phyloP scores from a whole-genome alignment of 2,113 vertebrate species.

The Haemorhous mexicanus region DNA sequence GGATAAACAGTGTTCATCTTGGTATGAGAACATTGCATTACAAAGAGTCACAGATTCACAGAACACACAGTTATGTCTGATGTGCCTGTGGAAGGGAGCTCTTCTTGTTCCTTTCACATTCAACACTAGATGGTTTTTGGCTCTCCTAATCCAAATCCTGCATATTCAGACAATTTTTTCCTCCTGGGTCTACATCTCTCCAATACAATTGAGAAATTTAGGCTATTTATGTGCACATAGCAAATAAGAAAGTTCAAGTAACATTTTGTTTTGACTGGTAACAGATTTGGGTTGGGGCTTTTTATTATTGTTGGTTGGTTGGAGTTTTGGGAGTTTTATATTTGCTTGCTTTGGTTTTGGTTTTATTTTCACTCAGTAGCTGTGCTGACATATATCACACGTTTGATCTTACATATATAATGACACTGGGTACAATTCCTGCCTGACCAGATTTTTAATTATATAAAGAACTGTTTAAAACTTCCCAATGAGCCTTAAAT shows the following conservation, averaged over 20 bases:
- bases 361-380: background rate
- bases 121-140: background rate
- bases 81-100: background rate
- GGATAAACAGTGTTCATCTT: background rate
- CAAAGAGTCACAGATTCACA: background rate
- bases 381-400: background rate
- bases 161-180: background rate
- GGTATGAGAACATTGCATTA: background rate
- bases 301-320: background rate
- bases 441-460: background rate
- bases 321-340: background rate
- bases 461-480: background rate
- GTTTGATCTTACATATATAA: background rate
- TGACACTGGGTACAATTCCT: background rate
- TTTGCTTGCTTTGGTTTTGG: background rate
- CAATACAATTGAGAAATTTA: background rate
- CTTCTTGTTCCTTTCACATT: background rate
- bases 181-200: background rate
- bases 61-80: background rate
- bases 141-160: background rate
- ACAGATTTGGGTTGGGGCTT: background rate
- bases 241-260: background rate
- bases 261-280: background rate
- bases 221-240: background rate
- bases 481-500: background rate